Conservation (phyloP, 2,113 vertebrate species). For the Pongo abelii region DNA sequence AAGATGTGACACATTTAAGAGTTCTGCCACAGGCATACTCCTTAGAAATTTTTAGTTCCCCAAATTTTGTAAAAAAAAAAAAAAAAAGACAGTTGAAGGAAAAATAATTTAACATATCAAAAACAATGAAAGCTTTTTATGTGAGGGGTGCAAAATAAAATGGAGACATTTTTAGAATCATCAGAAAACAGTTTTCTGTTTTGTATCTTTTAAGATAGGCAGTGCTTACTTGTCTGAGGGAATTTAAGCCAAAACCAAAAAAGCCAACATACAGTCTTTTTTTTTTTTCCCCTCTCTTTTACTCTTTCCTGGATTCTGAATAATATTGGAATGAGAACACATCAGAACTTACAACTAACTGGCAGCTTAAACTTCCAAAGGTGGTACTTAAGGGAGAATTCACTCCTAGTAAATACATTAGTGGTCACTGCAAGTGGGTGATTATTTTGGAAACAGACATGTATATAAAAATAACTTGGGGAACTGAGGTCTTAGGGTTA, state of each 20-base stretch:
- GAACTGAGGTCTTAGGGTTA: not conserved
- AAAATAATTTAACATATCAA: constrained; percentile 13
- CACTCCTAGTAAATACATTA: not conserved
- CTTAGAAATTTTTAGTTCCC: constrained; percentile 39
- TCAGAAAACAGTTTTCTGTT: constrained; percentile 31
- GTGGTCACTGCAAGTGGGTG: not conserved
- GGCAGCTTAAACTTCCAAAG: not conserved
- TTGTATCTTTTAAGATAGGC: not conserved
- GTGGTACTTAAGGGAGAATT: not conserved
- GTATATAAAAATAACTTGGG: not conserved
- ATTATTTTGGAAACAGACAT: not conserved
- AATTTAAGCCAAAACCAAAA: constrained; percentile 17
- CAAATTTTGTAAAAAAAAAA: constrained; percentile 56
- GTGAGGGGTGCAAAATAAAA: constrained; percentile 51
- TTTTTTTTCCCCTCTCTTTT: not conserved
- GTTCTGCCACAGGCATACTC: not conserved
- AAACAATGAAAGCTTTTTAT: constrained; percentile 40
- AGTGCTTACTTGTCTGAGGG: not conserved
- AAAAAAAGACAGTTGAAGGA: constrained; percentile 53
- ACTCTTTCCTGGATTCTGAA: not conserved
- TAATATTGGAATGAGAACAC: constrained; percentile 21
- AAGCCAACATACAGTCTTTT: not conserved
- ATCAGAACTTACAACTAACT: constrained; percentile 25
- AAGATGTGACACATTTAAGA: not conserved
- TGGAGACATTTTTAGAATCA: not conserved